Evolutionary conservation across 2,888 invertebrate genomes (phyloP).

Genomic region (Hirtodrosophila alboralis): DNA sequence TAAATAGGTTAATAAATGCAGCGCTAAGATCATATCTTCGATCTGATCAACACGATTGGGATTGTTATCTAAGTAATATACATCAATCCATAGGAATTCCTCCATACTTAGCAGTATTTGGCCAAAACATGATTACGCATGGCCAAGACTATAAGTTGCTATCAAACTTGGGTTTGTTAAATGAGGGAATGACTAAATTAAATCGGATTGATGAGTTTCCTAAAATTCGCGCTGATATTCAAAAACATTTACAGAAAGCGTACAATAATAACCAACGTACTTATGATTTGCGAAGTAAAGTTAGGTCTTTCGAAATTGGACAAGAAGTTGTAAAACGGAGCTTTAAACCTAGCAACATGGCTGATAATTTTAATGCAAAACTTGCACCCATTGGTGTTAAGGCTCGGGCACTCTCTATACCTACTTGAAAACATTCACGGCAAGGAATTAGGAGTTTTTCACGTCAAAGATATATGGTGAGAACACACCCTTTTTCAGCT

Average conservation of each 20-base stretch:
- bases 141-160: slow-evolving; percentile 5
- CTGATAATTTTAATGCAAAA: slow-evolving; percentile 13
- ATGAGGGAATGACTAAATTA: not conserved
- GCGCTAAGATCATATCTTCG: not conserved
- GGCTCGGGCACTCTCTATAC: too few relatives aligned
- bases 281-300: not conserved
- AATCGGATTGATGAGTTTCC: slow-evolving; percentile 6
- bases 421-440: too few relatives aligned
- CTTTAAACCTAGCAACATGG: slow-evolving; percentile 6
- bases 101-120: slow-evolving; percentile 10
- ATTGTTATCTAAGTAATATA: not conserved
- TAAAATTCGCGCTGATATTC: not conserved
- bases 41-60: not conserved
- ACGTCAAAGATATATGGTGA: not conserved
- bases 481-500: too few relatives aligned
- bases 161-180: not conserved
- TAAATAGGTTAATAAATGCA: not conserved
- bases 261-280: not conserved
- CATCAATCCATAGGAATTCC: not conserved
- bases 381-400: slow-evolving; percentile 11
- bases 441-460: not conserved
- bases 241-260: slow-evolving; percentile 1
- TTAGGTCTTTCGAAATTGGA: not conserved
- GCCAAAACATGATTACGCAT: slow-evolving; percentile 16
- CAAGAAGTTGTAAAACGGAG: slow-evolving; percentile 15